Conservation (phyloP, 2,888 invertebrate species). For the Mycalesis mineus region DNA sequence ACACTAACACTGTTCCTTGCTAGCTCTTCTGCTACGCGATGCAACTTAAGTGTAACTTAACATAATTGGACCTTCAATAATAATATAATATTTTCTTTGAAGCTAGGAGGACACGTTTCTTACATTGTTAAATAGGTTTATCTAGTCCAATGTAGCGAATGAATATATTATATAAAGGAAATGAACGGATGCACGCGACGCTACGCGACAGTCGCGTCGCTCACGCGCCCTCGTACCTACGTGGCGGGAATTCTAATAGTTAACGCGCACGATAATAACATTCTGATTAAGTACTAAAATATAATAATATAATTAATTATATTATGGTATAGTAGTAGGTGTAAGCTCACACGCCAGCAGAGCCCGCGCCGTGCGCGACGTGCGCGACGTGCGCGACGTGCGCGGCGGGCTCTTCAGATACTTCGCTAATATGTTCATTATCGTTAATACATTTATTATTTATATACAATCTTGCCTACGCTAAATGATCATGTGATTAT, state of each 20-base stretch:
- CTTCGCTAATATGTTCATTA: neutral
- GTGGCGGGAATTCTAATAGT: neutral
- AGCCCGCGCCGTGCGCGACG: neutral
- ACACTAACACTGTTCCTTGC: too few species aligned
- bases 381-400: neutral
- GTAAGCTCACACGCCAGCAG: neutral
- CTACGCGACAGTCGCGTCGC: neutral
- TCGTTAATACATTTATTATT: constrained; percentile 16
- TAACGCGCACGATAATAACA: neutral
- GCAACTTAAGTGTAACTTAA: neutral
- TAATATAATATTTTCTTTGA: neutral
- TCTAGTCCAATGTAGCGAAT: neutral
- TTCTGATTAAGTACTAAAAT: neutral
- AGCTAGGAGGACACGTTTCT: neutral
- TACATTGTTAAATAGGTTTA: neutral
- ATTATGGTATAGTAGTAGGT: neutral
- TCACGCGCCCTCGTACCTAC: neutral
- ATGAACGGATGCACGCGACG: neutral
- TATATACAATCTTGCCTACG: constrained; percentile 18
- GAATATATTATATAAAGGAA: neutral
- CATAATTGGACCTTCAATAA: neutral
- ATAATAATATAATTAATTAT: neutral
- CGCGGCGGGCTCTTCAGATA: neutral
- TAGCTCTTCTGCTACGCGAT: too few species aligned
- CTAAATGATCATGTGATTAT: neutral